Percentiles rank a stretch among this genome's conserved stretches.
Conservation (phyloP, 2,888 invertebrate species). For the Hydraecia micacea region DNA sequence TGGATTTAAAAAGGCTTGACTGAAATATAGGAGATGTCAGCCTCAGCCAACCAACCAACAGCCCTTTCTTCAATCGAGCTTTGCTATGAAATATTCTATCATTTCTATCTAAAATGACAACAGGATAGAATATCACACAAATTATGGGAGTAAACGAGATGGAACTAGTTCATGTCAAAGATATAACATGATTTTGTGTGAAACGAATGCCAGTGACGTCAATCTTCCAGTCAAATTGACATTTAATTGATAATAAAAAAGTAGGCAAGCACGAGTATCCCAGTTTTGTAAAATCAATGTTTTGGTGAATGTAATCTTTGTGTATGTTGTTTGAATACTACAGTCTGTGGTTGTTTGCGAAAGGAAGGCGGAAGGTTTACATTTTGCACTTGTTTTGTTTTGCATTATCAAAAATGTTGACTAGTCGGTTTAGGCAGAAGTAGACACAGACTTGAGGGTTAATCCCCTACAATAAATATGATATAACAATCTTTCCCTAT, state of each 20-base stretch:
- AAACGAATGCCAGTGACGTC: conserved; percentile 46
- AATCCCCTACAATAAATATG: no score
- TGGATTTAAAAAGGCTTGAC: conserved; percentile 39
- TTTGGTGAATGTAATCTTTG: neutral
- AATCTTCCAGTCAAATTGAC: conserved; percentile 52
- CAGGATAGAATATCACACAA: conserved; percentile 50
- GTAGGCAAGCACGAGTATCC: conserved; percentile 12
- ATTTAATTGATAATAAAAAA: conserved; percentile 53
- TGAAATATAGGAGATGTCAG: conserved; percentile 38
- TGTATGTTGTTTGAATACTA: neutral
- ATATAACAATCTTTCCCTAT: neutral
- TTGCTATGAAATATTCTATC: conserved; percentile 11
- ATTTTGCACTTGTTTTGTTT: neutral
- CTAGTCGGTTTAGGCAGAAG: neutral
- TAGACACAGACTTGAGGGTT: no score
- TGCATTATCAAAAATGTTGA: neutral
- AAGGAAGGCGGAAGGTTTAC: neutral
- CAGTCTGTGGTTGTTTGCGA: neutral
- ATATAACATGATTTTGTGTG: neutral
- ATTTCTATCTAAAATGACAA: conserved; percentile 53
- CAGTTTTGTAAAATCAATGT: conserved; percentile 29
- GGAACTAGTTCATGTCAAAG: conserved; percentile 32
- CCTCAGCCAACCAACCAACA: conserved; percentile 54
- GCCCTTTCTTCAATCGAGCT: conserved; percentile 47
- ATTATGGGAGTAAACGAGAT: conserved; percentile 31